These are phyloP conservation scores for Bufo gargarizans DNA, from an alignment of 2,113 vertebrate genomes.

Conservation along the genomic window DNA sequence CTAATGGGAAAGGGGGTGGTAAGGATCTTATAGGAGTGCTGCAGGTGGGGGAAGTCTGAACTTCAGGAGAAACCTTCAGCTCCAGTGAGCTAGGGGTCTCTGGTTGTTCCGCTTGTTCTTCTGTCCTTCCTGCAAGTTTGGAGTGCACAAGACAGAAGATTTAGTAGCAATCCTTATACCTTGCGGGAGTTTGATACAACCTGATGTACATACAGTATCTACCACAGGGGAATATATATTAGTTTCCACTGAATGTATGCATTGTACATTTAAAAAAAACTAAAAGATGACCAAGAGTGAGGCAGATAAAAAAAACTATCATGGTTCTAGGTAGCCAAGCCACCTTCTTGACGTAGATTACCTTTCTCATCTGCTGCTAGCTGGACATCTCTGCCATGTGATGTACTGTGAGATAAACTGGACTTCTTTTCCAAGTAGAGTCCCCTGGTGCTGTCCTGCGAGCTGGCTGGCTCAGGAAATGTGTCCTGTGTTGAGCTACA, in stretches of 20 bases:
- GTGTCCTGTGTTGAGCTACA: slow-evolving; percentile 96
- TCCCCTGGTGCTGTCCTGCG: slow-evolving; percentile 87
- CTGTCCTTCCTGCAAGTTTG: slow-evolving; percentile 63
- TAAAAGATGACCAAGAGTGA: neutral
- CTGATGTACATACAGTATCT: too few species aligned
- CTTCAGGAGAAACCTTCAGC: slow-evolving; percentile 70
- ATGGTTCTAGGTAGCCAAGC: neutral
- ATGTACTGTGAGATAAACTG: slow-evolving; percentile 68
- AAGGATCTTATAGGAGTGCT: slow-evolving; percentile 68
- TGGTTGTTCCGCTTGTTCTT: slow-evolving; percentile 69
- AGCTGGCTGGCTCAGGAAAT: slow-evolving; percentile 87
- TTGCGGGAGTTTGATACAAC: too few species aligned
- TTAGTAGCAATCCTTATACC: neutral
- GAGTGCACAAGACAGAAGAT: neutral
- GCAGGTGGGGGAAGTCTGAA: slow-evolving; percentile 59
- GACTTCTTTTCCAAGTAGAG: slow-evolving; percentile 76
- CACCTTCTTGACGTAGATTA: slow-evolving; percentile 56
- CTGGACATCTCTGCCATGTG: slow-evolving; percentile 74
- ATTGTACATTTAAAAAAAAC: neutral
- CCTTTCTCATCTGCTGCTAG: slow-evolving; percentile 79
- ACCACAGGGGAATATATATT: too few species aligned
- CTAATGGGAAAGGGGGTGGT: slow-evolving; percentile 56
- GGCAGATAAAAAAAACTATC: neutral
- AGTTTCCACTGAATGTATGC: neutral
- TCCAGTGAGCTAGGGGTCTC: slow-evolving; percentile 64